phyloP scores from a whole-genome alignment of 2,113 vertebrate genomes.

The Brachypteracias leptosomus region DNA sequence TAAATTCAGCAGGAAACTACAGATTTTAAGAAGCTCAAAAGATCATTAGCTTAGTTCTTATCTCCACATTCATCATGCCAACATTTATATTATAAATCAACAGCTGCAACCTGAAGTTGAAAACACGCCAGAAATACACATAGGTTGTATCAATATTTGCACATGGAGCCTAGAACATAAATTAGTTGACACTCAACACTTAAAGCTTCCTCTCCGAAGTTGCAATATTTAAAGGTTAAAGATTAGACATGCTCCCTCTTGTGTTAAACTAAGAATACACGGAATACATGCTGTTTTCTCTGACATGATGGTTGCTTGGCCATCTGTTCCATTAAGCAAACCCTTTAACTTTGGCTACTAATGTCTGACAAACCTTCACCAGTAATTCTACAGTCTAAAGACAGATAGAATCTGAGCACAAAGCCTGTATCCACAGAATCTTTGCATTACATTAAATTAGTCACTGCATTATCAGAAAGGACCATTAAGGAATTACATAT shows the following conservation, averaged over 20 bases:
- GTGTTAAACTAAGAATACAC: constrained; percentile 72
- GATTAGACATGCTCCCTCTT: constrained; percentile 76
- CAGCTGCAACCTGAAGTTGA: constrained; percentile 27
- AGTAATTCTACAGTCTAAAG: background rate
- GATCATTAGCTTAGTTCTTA: background rate
- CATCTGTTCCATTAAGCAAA: constrained; percentile 68
- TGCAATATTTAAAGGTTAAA: constrained; percentile 75
- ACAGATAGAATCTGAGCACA: background rate
- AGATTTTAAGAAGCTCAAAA: constrained; percentile 6
- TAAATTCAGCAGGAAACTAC: background rate
- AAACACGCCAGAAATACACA: constrained; percentile 47
- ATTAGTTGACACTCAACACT: constrained; percentile 64
- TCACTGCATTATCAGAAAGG: background rate
- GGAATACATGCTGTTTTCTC: constrained; percentile 68
- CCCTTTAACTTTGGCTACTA: constrained; percentile 45
- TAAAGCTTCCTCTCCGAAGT: constrained; percentile 57
- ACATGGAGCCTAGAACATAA: constrained; percentile 15
- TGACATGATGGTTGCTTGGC: constrained; percentile 68
- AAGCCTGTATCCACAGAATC: background rate
- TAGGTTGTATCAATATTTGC: constrained; percentile 67
- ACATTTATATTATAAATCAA: constrained; percentile 1
- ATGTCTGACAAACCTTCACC: constrained; percentile 40
- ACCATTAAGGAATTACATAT: background rate
- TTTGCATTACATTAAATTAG: background rate
- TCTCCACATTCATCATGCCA: background rate